A percentile compares a stretch with the other conserved stretches of the same genome.
phyloP scores from a whole-genome alignment of 2,113 vertebrate species.

The Hippocampus comes region DNA sequence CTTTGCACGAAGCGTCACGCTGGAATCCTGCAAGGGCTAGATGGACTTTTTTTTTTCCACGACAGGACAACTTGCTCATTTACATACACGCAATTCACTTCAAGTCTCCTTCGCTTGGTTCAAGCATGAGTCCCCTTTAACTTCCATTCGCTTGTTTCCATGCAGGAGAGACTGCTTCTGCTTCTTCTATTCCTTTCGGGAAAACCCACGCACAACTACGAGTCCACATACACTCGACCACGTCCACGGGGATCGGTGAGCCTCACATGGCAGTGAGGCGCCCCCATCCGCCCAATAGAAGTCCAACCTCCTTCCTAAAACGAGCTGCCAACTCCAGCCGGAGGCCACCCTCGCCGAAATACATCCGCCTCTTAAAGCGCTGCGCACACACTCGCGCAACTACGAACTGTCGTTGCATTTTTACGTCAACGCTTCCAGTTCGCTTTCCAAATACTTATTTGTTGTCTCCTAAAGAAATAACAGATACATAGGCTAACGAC shows the following conservation, averaged over 20 bases:
- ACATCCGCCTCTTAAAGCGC: conserved; percentile 23
- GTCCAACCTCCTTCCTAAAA: conserved; percentile 29
- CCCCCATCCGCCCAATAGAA: conserved; percentile 56
- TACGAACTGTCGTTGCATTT: too few relatives aligned
- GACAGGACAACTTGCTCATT: conserved; percentile 51
- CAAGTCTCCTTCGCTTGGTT: background rate
- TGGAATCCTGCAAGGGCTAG: conserved; percentile 29
- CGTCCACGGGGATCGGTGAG: background rate
- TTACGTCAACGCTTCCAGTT: too few relatives aligned
- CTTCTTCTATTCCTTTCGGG: conserved; percentile 2
- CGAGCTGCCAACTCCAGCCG: conserved; percentile 16
- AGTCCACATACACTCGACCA: background rate
- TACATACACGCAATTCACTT: conserved; percentile 11
- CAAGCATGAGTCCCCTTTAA: background rate
- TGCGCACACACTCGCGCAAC: background rate
- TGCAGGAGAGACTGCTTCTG: background rate
- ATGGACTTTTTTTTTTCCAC: conserved; percentile 39
- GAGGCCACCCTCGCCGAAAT: conserved; percentile 33
- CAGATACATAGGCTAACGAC: too few relatives aligned
- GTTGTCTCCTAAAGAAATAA: too few relatives aligned
- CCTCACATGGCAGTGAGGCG: conserved; percentile 54
- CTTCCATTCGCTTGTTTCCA: background rate
- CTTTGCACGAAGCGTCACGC: conserved; percentile 17
- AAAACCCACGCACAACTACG: conserved; percentile 23
- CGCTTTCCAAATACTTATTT: too few relatives aligned